Evolutionary conservation across 2,113 vertebrate genomes (phyloP).

Genomic region (Leptocoma aspasia): DNA sequence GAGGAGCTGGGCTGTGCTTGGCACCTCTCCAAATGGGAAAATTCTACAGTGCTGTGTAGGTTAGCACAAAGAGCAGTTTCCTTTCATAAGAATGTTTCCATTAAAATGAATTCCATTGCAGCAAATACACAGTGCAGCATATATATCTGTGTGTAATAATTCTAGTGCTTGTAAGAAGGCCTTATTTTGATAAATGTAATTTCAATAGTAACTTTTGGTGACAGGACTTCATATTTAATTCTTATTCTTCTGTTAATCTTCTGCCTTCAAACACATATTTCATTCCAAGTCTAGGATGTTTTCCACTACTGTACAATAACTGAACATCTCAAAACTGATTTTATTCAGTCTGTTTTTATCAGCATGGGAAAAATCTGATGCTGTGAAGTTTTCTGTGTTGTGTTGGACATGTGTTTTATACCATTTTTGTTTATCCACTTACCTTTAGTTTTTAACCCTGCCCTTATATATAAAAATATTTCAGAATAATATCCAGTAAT

Average conservation of each 20-base stretch:
- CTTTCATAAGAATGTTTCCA: neutral
- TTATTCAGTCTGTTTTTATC: neutral
- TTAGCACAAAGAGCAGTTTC: conserved; percentile 8
- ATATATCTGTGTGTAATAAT: neutral
- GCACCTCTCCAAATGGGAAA: neutral
- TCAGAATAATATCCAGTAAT: neutral
- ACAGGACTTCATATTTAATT: neutral
- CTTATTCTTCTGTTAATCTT: neutral
- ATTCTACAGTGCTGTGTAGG: neutral
- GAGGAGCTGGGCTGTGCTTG: neutral
- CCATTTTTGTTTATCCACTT: neutral
- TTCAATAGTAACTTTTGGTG: neutral
- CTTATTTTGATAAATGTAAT: neutral
- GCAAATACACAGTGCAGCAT: neutral
- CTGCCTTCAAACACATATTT: neutral
- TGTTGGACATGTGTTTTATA: too few species aligned
- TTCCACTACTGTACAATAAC: neutral
- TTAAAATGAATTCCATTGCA: neutral
- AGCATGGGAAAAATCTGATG: neutral
- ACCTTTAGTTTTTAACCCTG: neutral
- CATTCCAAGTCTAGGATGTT: neutral
- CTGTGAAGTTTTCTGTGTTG: neutral
- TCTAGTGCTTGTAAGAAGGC: neutral
- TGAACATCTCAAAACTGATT: neutral
- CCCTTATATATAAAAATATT: neutral